Conservation (phyloP, 2,888 invertebrate genomes). For the Hyposoter didymator region DNA sequence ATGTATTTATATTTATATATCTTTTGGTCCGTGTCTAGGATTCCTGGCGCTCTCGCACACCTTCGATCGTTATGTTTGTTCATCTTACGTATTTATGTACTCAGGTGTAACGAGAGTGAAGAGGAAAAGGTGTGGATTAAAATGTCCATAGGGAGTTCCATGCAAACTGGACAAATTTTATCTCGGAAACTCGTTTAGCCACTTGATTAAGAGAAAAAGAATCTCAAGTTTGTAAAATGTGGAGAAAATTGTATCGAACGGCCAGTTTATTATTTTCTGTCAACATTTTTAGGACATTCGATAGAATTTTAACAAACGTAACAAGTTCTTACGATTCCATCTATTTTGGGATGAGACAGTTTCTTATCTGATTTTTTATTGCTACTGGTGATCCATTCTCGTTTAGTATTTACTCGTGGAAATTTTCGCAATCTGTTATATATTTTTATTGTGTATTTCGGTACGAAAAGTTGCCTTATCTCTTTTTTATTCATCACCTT, state of each 20-base stretch:
- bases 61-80: constrained; percentile 54
- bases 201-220: neutral
- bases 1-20: constrained; percentile 15
- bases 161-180: neutral
- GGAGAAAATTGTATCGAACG: neutral
- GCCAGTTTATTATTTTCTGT: neutral
- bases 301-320: neutral
- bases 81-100: constrained; percentile 60
- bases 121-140: neutral
- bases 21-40: constrained; percentile 42
- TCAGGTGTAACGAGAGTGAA: constrained; percentile 53
- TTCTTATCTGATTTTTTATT: constrained; percentile 2
- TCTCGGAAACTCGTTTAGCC: neutral
- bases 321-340: neutral
- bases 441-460: neutral
- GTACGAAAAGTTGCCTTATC: neutral
- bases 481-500: neutral
- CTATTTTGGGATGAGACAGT: neutral
- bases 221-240: neutral
- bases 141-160: constrained; percentile 25
- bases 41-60: constrained; percentile 33
- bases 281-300: neutral
- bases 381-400: neutral
- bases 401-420: neutral
- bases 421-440: neutral